Percentiles rank a stretch among this genome's conserved stretches.
These are phyloP conservation scores for Alcis repandata DNA, from an alignment of 2,888 invertebrate species.

Conservation along the genomic window DNA sequence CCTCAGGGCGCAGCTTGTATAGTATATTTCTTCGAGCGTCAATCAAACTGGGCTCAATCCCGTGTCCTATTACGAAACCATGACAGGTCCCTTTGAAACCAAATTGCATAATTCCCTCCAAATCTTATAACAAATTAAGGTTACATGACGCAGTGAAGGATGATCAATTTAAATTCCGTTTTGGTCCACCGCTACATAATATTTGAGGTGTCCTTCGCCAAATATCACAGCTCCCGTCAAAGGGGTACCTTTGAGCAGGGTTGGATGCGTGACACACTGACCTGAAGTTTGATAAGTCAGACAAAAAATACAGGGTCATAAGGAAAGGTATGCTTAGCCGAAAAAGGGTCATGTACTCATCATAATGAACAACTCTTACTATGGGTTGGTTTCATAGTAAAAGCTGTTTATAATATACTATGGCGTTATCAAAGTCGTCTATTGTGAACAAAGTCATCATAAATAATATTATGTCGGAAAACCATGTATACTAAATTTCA, in stretches of 20 bases:
- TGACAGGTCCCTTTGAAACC: slow-evolving; percentile 7
- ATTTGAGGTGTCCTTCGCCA: slow-evolving; percentile 38
- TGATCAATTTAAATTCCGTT: slow-evolving; percentile 41
- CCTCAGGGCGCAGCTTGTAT: no score
- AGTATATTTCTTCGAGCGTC: not conserved
- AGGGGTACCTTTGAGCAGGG: slow-evolving; percentile 36
- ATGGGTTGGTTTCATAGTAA: no score
- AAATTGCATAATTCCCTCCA: slow-evolving; percentile 6
- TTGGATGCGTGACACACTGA: slow-evolving; percentile 28
- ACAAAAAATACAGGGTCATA: no score
- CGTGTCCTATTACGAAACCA: not conserved
- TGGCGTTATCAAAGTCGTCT: no score
- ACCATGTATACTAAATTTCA: no score
- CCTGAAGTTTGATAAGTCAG: not conserved
- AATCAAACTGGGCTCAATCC: not conserved
- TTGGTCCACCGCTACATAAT: slow-evolving; percentile 32
- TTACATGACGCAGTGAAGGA: slow-evolving; percentile 19
- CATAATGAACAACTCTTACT: no score
- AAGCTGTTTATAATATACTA: no score
- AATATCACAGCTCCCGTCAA: slow-evolving; percentile 43
- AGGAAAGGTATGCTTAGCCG: no score
- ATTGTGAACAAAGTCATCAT: no score
- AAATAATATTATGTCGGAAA: no score
- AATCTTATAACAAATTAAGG: slow-evolving; percentile 28
- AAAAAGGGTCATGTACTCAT: no score